These are phyloP conservation scores for Blastomussa wellsi DNA, from an alignment of 92 coral and sea anemone species.

Conservation along the genomic window DNA sequence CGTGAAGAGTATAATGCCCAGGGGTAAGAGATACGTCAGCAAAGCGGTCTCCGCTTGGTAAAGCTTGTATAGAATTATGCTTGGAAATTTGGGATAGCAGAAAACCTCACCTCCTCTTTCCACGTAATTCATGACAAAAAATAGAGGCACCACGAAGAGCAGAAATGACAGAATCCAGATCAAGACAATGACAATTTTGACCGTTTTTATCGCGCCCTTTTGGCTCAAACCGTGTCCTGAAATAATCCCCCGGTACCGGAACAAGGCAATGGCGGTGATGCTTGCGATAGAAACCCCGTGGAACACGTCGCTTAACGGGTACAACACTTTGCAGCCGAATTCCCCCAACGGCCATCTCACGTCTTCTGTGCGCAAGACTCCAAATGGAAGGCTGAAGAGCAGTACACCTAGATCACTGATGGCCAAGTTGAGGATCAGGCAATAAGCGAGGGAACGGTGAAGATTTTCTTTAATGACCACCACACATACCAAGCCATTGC, in stretches of 20 bases:
- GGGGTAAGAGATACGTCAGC: conserved; percentile 71
- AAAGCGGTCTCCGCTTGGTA: conserved; percentile 72
- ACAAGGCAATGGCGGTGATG: conserved; percentile 81
- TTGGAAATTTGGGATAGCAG: conserved; percentile 72
- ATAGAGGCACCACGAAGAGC: conserved; percentile 73
- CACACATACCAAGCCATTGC: conserved; percentile 77
- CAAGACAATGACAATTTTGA: conserved; percentile 50
- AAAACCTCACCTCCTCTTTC: conserved; percentile 28
- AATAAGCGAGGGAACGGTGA: conserved; percentile 66
- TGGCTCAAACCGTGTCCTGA: conserved; percentile 69
- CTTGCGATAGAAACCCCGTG: conserved; percentile 86
- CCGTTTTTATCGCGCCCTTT: conserved; percentile 51
- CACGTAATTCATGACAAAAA: conserved; percentile 70
- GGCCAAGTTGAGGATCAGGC: conserved; percentile 76
- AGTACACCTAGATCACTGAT: conserved; percentile 78
- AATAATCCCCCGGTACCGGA: conserved; percentile 82
- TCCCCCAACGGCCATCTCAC: conserved; percentile 84
- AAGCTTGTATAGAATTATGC: conserved; percentile 50
- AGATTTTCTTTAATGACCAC: conserved; percentile 76
- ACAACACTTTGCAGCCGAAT: conserved; percentile 76
- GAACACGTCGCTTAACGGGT: conserved; percentile 83
- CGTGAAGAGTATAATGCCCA: conserved; percentile 62
- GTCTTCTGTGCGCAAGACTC: conserved; percentile 71
- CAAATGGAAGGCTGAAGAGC: conserved; percentile 78
- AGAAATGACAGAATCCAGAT: conserved; percentile 72